Conservation (phyloP, 2,113 vertebrate species). For the Nansenia antarctica region DNA sequence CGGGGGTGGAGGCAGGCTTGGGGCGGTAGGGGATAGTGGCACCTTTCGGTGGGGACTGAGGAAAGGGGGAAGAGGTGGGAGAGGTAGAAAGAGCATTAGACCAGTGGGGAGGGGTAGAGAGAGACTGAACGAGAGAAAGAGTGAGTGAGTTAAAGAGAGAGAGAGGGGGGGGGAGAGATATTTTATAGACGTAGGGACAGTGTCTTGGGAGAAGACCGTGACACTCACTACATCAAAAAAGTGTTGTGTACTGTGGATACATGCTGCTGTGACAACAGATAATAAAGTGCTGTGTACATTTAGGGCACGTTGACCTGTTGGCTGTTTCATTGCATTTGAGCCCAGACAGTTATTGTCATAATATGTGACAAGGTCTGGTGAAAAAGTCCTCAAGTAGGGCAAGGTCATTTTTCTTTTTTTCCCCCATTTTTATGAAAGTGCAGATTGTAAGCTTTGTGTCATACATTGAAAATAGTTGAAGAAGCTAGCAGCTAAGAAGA, state of each 20-base stretch:
- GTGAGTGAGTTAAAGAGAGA: slow-evolving; percentile 17
- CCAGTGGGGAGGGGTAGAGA: slow-evolving; percentile 39
- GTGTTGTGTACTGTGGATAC: slow-evolving; percentile 63
- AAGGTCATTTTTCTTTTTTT: too few relatives aligned
- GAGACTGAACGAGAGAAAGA: slow-evolving; percentile 1
- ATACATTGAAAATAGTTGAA: too few relatives aligned
- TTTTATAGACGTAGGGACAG: slow-evolving; percentile 38
- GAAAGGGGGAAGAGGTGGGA: slow-evolving; percentile 86
- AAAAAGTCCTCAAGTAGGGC: too few relatives aligned
- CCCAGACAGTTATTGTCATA: too few relatives aligned
- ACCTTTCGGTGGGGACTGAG: slow-evolving; percentile 99
- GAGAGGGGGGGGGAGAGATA: slow-evolving; percentile 11
- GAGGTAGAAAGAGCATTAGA: slow-evolving; percentile 85
- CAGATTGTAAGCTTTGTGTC: too few relatives aligned
- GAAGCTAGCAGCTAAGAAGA: too few relatives aligned
- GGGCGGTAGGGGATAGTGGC: slow-evolving; percentile 99
- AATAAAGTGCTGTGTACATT: slow-evolving; percentile 10
- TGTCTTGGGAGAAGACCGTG: slow-evolving; percentile 57
- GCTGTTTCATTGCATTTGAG: neutral
- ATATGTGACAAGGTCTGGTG: too few relatives aligned
- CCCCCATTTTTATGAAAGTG: too few relatives aligned
- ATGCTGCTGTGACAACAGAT: slow-evolving; percentile 54
- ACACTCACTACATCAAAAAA: slow-evolving; percentile 45
- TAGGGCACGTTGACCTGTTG: slow-evolving; percentile 41
- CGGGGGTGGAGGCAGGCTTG: slow-evolving; percentile 99